phyloP scores from a whole-genome alignment of 2,888 invertebrate genomes.

The Clivina fossor region DNA sequence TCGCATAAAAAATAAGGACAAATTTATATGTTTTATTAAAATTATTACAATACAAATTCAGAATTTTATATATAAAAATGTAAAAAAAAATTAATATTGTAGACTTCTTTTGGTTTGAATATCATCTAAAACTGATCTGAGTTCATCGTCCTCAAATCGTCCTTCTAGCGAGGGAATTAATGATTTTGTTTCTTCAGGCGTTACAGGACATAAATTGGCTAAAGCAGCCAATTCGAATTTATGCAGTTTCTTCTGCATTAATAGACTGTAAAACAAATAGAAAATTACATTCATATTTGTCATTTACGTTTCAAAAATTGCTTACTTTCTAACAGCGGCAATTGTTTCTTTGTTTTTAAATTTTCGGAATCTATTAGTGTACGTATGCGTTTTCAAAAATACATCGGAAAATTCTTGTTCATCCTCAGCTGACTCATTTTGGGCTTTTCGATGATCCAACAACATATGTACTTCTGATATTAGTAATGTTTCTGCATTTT shows the following conservation, averaged over 20 bases:
- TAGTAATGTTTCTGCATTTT: constrained; percentile 94
- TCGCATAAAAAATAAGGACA: neutral
- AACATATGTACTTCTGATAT: constrained; percentile 97
- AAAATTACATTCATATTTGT: constrained; percentile 30
- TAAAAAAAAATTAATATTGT: constrained; percentile 70
- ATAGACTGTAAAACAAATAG: constrained; percentile 63
- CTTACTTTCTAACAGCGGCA: constrained; percentile 89
- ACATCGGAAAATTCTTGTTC: constrained; percentile 98
- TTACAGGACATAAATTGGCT: constrained; percentile 98
- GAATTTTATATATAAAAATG: neutral
- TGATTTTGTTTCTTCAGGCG: constrained; percentile 97
- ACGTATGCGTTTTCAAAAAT: constrained; percentile 95
- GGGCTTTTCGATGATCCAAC: constrained; percentile 93
- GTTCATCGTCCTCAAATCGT: constrained; percentile 96
- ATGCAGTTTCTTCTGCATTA: constrained; percentile 93
- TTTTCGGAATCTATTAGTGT: constrained; percentile 93
- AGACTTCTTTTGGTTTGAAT: constrained; percentile 98
- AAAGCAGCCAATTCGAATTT: constrained; percentile 97
- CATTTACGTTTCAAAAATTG: constrained; percentile 36
- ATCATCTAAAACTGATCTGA: constrained; percentile 94
- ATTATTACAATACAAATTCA: neutral
- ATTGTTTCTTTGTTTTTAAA: constrained; percentile 99
- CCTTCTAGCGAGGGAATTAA: constrained; percentile 96
- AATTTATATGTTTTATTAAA: neutral
- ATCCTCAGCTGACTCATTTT: constrained; percentile 97